These are phyloP conservation scores for Cervus canadensis DNA, from an alignment of 2,113 vertebrate species.

Conservation along the genomic window DNA sequence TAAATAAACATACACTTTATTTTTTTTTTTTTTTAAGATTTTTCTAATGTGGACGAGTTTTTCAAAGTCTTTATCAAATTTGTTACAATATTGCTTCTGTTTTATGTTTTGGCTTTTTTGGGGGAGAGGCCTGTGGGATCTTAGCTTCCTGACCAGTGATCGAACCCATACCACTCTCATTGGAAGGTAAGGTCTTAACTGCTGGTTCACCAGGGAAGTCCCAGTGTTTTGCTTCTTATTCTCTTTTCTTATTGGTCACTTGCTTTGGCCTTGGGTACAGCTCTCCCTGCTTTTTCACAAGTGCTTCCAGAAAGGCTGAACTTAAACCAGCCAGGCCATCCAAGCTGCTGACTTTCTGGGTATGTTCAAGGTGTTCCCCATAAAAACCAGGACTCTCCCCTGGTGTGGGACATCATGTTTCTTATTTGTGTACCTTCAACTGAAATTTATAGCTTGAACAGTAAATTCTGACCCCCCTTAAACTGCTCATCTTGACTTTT, in stretches of 20 bases:
- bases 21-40: neutral
- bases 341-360: neutral
- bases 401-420: neutral
- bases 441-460: neutral
- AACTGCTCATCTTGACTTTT: slow-evolving; percentile 8
- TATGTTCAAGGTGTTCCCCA: slow-evolving; percentile 3
- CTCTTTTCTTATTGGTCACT: neutral
- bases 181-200: neutral
- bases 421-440: neutral
- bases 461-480: slow-evolving; percentile 7
- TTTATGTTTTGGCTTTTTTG: neutral
- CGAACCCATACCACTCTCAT: neutral
- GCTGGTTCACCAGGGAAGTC: neutral
- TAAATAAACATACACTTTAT: neutral
- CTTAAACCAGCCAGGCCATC: neutral
- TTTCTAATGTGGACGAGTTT: neutral
- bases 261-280: neutral
- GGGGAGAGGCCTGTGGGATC: neutral
- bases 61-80: neutral
- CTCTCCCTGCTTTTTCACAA: neutral
- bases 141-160: neutral
- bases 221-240: neutral
- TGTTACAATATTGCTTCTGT: neutral
- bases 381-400: slow-evolving; percentile 19
- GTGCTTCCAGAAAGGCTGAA: slow-evolving; percentile 15